Conservation (phyloP, 2,113 vertebrate species). For the Thymallus thymallus region DNA sequence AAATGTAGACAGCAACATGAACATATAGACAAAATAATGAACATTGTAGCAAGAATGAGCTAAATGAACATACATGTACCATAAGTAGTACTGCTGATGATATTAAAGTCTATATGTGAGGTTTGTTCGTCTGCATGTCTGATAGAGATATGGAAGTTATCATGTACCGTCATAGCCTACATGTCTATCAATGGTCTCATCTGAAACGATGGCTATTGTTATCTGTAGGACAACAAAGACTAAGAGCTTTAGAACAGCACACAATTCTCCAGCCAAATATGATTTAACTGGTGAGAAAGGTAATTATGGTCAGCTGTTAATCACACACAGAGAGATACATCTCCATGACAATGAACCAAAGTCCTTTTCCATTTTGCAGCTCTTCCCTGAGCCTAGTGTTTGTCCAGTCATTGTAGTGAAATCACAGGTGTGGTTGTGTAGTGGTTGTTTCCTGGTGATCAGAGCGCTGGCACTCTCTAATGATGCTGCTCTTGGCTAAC, state of each 20-base stretch:
- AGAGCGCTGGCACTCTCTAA: constrained; percentile 65
- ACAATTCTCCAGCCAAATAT: not conserved
- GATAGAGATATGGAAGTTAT: not conserved
- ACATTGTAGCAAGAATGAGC: not conserved
- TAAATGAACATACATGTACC: not conserved
- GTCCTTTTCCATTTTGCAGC: too few species aligned
- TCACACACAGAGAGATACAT: not conserved
- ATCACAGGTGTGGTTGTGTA: not conserved
- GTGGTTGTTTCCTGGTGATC: constrained; percentile 40
- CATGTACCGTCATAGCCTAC: too few species aligned
- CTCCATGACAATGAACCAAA: not conserved
- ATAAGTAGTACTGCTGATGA: not conserved
- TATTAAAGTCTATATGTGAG: not conserved
- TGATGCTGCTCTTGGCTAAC: constrained; percentile 67
- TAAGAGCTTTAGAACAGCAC: not conserved
- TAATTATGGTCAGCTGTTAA: not conserved
- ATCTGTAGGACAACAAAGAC: constrained; percentile 1
- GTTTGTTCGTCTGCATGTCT: not conserved
- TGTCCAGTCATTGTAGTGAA: not conserved
- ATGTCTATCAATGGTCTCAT: constrained; percentile 8
- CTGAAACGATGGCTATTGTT: constrained; percentile 25
- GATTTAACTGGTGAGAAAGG: not conserved
- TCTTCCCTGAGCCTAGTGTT: not conserved
- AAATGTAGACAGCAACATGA: not conserved
- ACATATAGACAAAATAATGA: not conserved